These are phyloP conservation scores for Erinaceus europaeus DNA, from an alignment of 2,113 vertebrate species.

Conservation along the genomic window DNA sequence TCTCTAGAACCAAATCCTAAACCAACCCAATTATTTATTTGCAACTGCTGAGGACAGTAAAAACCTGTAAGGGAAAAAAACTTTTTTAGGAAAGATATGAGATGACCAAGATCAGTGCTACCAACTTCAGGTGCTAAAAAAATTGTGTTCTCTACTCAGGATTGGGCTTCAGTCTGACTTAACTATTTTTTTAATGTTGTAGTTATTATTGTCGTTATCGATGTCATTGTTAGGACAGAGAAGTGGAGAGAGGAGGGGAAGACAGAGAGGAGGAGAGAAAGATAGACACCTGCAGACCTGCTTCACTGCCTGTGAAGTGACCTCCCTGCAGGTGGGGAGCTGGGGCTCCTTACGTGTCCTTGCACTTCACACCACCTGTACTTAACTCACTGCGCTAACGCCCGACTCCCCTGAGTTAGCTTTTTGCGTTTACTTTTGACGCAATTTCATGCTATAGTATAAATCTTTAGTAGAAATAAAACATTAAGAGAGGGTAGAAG, in stretches of 20 bases:
- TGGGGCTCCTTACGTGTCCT: too few species aligned
- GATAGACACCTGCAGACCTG: too few species aligned
- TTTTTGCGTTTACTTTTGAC: not conserved
- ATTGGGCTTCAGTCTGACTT: not conserved
- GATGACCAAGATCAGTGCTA: not conserved
- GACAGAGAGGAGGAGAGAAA: too few species aligned
- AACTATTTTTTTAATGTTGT: too few species aligned
- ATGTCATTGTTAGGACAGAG: too few species aligned
- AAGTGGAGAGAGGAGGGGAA: too few species aligned
- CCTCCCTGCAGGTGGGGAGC: too few species aligned
- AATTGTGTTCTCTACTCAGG: not conserved
- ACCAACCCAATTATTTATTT: not conserved
- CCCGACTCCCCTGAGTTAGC: too few species aligned
- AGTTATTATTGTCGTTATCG: too few species aligned
- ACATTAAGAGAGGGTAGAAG: not conserved
- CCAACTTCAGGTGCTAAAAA: not conserved
- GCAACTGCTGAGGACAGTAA: not conserved
- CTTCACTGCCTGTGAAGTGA: too few species aligned
- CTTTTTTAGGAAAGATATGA: not conserved
- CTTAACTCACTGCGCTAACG: too few species aligned
- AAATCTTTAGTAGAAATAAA: not conserved
- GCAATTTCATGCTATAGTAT: not conserved
- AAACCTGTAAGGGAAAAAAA: conserved; percentile 17
- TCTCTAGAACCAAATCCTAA: not conserved
- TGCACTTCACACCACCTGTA: too few species aligned